phyloP scores from a whole-genome alignment of 2,797 vertebrate species.

The Propithecus perrieri region DNA sequence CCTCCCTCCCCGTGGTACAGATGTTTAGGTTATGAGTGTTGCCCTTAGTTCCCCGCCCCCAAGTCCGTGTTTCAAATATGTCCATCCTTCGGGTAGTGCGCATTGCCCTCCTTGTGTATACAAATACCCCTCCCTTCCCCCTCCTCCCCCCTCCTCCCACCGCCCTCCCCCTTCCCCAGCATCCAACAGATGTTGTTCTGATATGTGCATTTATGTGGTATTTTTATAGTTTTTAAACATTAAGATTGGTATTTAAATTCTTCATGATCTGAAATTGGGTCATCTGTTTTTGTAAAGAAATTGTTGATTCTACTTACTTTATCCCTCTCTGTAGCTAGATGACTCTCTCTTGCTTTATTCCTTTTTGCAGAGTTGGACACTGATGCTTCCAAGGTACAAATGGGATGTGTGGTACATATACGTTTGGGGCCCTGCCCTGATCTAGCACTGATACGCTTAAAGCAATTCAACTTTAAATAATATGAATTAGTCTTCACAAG shows the following conservation, averaged over 20 bases:
- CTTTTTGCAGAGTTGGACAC: not conserved
- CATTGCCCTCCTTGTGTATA: too few species aligned
- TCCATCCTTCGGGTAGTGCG: too few species aligned
- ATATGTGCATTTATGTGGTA: too few species aligned
- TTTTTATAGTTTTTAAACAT: too few species aligned
- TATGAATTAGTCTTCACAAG: not conserved
- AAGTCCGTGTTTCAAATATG: too few species aligned
- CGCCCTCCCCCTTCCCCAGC: too few species aligned
- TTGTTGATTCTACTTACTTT: not conserved
- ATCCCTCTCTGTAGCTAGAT: not conserved
- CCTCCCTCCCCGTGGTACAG: too few species aligned
- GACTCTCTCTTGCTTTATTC: not conserved
- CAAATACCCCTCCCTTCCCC: too few species aligned
- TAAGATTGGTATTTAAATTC: not conserved
- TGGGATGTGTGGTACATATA: not conserved
- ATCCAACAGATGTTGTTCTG: too few species aligned
- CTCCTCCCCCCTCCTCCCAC: too few species aligned
- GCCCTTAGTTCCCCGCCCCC: too few species aligned
- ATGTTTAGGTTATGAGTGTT: too few species aligned
- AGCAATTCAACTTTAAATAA: not conserved
- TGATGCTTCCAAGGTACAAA: not conserved
- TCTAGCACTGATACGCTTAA: not conserved
- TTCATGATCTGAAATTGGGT: not conserved
- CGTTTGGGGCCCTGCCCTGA: not conserved
- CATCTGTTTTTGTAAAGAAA: not conserved